Conservation (phyloP, 2,797 vertebrate genomes). For the Decapterus maruadsi region DNA sequence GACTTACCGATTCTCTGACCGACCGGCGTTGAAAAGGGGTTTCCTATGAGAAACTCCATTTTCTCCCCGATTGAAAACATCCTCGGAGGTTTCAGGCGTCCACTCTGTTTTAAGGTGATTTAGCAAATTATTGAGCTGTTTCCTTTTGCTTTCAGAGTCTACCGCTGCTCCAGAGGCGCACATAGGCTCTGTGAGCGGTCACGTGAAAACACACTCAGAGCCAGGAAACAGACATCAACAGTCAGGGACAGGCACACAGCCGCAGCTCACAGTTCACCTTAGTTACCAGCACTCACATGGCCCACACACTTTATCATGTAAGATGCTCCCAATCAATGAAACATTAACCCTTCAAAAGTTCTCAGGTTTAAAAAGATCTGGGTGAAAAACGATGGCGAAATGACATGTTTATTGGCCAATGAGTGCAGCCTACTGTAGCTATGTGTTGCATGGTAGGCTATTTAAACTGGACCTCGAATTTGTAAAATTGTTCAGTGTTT, state of each 20-base stretch:
- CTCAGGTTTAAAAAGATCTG: not conserved
- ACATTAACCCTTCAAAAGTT: not conserved
- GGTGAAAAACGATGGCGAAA: no score
- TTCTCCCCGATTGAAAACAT: conserved; percentile 79
- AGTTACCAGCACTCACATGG: not conserved
- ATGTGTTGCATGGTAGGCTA: no score
- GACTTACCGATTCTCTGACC: conserved; percentile 87
- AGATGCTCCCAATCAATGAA: not conserved
- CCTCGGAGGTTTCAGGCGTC: not conserved
- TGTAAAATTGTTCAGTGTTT: no score
- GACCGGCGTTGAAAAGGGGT: conserved; percentile 84
- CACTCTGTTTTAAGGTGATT: accelerated
- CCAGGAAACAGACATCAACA: not conserved
- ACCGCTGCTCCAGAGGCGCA: conserved; percentile 39
- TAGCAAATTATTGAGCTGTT: not conserved
- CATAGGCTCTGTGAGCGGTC: conserved; percentile 63
- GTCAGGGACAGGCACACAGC: not conserved
- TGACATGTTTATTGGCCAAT: no score
- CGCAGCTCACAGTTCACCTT: not conserved
- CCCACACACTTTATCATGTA: not conserved
- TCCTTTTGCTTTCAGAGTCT: conserved; percentile 40
- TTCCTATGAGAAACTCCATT: conserved; percentile 85
- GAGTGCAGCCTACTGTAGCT: no score
- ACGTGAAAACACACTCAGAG: conserved; percentile 67
- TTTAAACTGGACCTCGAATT: no score